These are phyloP conservation scores for Melanophora roralis DNA, from an alignment of 2,888 invertebrate species.

Conservation along the genomic window DNA sequence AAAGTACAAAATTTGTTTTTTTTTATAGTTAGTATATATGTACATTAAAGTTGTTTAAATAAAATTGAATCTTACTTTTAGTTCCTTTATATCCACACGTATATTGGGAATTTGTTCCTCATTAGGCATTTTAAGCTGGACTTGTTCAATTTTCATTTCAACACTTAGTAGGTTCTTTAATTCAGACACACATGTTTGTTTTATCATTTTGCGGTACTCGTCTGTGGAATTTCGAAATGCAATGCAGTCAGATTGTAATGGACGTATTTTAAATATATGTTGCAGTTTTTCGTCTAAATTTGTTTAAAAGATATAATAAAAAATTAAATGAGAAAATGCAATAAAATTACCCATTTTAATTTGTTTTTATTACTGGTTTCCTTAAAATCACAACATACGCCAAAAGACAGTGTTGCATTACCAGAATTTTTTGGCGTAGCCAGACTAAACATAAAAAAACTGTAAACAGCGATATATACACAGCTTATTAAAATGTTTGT, in stretches of 20 bases:
- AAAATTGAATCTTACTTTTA: slow-evolving; percentile 18
- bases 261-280: slow-evolving; percentile 67
- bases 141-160: slow-evolving; percentile 67
- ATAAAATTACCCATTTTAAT: neutral
- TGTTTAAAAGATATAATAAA: neutral
- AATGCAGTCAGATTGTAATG: slow-evolving; percentile 68
- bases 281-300: slow-evolving; percentile 70
- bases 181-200: slow-evolving; percentile 67
- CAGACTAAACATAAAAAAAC: too few species aligned
- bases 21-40: too few species aligned
- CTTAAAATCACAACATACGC: neutral
- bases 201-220: slow-evolving; percentile 68
- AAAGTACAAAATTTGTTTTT: neutral
- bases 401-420: neutral
- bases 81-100: neutral
- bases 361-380: too few species aligned
- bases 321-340: neutral
- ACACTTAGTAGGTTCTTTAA: slow-evolving; percentile 70
- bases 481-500: too few species aligned
- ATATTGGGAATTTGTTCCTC: slow-evolving; percentile 27
- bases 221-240: slow-evolving; percentile 64
- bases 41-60: too few species aligned
- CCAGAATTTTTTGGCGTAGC: too few species aligned
- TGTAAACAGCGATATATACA: too few species aligned
- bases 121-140: slow-evolving; percentile 68